Percentiles rank a stretch among this genome's conserved stretches.
Evolutionary conservation across 1,140 invertebrate genomes (phyloP).

Genomic region (Musca vetustissima): DNA sequence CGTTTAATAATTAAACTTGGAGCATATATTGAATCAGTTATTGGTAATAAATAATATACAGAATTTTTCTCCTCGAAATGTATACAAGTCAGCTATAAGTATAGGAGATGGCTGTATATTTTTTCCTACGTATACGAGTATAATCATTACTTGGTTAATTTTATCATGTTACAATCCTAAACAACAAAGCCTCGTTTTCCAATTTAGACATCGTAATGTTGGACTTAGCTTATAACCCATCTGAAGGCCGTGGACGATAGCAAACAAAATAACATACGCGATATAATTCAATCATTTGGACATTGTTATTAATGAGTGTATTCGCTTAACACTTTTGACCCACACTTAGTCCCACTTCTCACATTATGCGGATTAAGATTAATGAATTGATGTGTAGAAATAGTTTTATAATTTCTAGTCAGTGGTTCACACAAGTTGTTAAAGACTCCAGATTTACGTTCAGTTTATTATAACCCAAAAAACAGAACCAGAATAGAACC

Average conservation of each 20-base stretch:
- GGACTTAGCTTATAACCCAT: background rate
- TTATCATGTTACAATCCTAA: too few species aligned
- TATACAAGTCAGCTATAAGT: too few species aligned
- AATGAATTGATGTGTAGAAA: conserved; percentile 4
- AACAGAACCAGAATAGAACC: too few species aligned
- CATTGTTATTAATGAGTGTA: conserved; percentile 3
- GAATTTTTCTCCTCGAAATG: too few species aligned
- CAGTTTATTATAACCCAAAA: too few species aligned
- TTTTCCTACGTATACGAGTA: too few species aligned
- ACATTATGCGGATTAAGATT: conserved; percentile 20
- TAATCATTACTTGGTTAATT: too few species aligned
- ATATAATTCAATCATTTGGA: conserved; percentile 12
- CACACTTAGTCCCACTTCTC: background rate
- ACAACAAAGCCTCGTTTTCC: background rate
- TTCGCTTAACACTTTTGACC: conserved; percentile 4
- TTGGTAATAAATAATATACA: too few species aligned
- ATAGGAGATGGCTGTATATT: too few species aligned
- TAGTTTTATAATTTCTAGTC: too few species aligned
- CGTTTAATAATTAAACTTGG: background rate
- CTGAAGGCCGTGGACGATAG: background rate
- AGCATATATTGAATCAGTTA: background rate
- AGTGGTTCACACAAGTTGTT: too few species aligned
- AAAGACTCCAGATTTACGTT: too few species aligned
- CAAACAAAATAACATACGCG: conserved; percentile 2
- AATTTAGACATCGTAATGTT: background rate